Base-by-base conservation (phyloP, 2,888 invertebrate genomes). In the Odiellus spinosus region DNA sequence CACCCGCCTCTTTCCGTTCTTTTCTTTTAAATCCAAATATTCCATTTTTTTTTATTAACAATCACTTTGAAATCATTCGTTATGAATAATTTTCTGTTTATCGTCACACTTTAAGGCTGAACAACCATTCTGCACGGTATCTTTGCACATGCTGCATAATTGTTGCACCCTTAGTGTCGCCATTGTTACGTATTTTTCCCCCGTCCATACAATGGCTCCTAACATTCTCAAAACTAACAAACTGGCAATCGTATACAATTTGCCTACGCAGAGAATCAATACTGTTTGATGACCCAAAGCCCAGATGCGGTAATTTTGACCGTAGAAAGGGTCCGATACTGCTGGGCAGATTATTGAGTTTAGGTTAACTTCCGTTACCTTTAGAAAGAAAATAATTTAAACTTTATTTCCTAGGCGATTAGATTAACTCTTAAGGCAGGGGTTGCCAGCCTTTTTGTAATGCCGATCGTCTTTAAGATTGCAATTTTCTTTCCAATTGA, bases 281-380 rank as follows among this genome's bases (percentile, higher is more conserved):
- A 87, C 60, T 33, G 79, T 77, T 67, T 95, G 90, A 66, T 95
- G 93, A 46, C 77, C 66, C 44, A 84, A 76, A 14, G 90, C 90
- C 56, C 77, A 82, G 40, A 85, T 70, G 54, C 95, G 77, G 69
- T 87, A 95, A 71, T 83, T 81, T 45, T 80, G 78, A n/a, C 91
- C 88, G 59, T 82, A 82, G 65, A 95, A 95, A 3, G 95, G 95
- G 70, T 96, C 95, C 57, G 86, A 72, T 55, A 90, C 73, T 39
- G 93, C 90, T 45, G 95, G 90, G 67, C 95, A 95, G 55, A 95
- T 71, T 81, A 93, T 93, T 69, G 90, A 90, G 70, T 93, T 93
- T 59, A 95, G 71, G 69, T 95, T 96, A 45, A 95, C 87, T 70
- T 83, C 78, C 36, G 85, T 78, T 42, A 82, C 76, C 91, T 93